Base-by-base conservation (phyloP, 1,140 invertebrate genomes). In the Drosophila athabasca region DNA sequence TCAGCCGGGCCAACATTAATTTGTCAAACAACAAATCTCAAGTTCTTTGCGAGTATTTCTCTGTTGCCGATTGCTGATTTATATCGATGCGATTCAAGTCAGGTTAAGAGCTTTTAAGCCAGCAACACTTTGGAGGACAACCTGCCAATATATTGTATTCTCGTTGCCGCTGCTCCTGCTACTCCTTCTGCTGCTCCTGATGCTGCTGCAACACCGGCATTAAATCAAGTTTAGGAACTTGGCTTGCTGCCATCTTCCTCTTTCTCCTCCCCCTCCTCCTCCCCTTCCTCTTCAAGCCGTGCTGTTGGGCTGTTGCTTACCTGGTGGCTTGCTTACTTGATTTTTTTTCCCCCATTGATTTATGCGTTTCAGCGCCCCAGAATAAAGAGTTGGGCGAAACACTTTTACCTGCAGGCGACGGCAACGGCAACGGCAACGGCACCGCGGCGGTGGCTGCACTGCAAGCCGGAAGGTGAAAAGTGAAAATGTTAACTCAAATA, bases 211-310 rank as follows among this genome's bases (percentile, higher is more conserved):
- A 19, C 71, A 74, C 60, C 62, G 71, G 70, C 70, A 75, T 74
- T 75, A 75, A 75, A 75, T 75, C 71, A 75, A 75, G 71, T 75
- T 75, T 75, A 75, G 71, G 62, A 75, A 74, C 71, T 75, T 75
- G 71, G 71, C 71, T 66, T 58, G 74, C 71, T 75, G 71, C 70
- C 69, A 69, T 45, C 68, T 69, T 68, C 41, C 59, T 0, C 3
- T 4, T 24, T 0, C 24, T 24, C 22, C 4, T 24, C 24, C 24
- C 0, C 4, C 4, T 26, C 24, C 4, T 26, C 24, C 68, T 68
- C 53, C 41, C 59, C 68, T 58, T 65, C 41, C 59, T 19, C 17
- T 19, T 19, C 24, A 5, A 19, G 29, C 35, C 31, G 17, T 8
- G 15, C 3, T 53, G 0, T 19, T 19, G 46, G 46, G 17, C 19